Base-by-base conservation (phyloP, 2,797 vertebrate genomes). In the Eutrigla gurnardus region DNA sequence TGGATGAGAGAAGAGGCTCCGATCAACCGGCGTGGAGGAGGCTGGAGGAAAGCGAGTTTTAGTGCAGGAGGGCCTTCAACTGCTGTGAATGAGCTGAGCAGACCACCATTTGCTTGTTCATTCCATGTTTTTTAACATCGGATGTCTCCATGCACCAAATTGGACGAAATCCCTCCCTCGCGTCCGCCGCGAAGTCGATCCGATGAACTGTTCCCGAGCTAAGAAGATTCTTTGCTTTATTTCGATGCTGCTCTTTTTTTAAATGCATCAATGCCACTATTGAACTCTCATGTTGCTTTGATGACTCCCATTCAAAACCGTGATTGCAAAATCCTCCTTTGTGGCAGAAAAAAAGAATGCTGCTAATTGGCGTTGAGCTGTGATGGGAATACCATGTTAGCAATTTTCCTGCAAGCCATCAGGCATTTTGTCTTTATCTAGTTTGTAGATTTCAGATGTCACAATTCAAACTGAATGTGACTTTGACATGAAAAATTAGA, bases 351-450 rank as follows among this genome's bases (percentile, higher is more conserved):
- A 25, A 25, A 25, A 25, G 25, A 65, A 55, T 55, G 17, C 43
- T 46, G 37, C 65, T 80, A 81, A 82, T 80, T 85, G 73, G 78
- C 78, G 60, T 67, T 80, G 55, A 64, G 35, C 25, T 54, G 9
- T n/a, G 35, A 76, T 46, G 61, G 11, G 39, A 59, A 58, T 54
- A 65, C n/a, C 37, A 15, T 65, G 76, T 74, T 75, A 43, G 65
- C 66, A 65, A 46, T 77, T 81, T 67, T 59, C 18, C 45, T 18
- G 64, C n/a, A 12, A 49, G 32, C 40, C 45, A 17, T 61, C n/a
- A 40, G 43, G 43, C 25, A 25, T 25, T 13, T 52, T 70, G 49
- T 77, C 65, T 78, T 60, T 62, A 14, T 69, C 7, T 17, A 1
- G 37, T 70, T 73, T 53, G 4, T 6, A 68, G 55, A 74, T 33